phyloP scores from a whole-genome alignment of 2,888 invertebrate species.

The Caradrina kadenii region DNA sequence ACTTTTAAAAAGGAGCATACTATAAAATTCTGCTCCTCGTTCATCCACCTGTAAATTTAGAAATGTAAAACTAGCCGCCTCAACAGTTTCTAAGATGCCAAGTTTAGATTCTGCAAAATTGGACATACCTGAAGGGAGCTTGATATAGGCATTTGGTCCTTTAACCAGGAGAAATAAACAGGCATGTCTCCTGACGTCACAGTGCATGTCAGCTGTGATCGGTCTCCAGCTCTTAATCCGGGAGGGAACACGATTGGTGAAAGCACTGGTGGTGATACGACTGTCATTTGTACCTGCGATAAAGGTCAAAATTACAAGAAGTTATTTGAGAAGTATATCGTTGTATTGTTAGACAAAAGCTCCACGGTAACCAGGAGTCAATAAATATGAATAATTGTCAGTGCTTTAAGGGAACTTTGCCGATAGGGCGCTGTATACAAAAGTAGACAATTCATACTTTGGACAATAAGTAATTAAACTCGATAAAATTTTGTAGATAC shows the following conservation, averaged over 20 bases:
- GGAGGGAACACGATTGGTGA: constrained; percentile 96
- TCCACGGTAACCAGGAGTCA: no score
- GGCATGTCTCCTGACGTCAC: constrained; percentile 94
- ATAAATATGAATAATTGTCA: no score
- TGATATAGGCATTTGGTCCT: constrained; percentile 91
- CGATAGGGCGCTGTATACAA: no score
- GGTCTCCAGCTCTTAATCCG: constrained; percentile 94
- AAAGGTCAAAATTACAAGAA: background rate
- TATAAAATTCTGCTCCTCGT: constrained; percentile 93
- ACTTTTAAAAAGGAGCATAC: constrained; percentile 93
- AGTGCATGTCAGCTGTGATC: constrained; percentile 95
- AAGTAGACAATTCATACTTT: no score
- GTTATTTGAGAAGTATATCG: no score
- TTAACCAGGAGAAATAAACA: constrained; percentile 92
- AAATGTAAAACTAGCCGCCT: background rate
- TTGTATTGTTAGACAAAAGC: no score
- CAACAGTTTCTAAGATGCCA: background rate
- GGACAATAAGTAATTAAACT: no score
- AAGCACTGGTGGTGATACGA: constrained; percentile 94
- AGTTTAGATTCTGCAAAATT: background rate
- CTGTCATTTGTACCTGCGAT: constrained; percentile 83
- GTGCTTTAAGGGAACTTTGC: no score
- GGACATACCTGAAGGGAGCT: constrained; percentile 91
- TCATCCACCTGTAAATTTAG: constrained; percentile 90
- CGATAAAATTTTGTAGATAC: no score